Evolutionary conservation across 1,140 invertebrate species (phyloP).

Genomic region (Muscidifurax raptorellus): DNA sequence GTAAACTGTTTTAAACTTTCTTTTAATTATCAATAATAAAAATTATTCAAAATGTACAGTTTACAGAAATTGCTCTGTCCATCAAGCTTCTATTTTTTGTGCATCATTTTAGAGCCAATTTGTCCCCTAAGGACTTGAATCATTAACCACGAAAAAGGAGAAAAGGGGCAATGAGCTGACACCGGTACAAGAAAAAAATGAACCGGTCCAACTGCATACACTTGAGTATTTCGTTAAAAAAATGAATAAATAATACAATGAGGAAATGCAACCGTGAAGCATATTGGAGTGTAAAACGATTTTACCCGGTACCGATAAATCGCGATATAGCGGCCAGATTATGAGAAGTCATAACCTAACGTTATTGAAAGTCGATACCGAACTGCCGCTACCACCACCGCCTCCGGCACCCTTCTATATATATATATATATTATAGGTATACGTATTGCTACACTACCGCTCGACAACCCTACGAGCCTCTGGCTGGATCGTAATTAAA

Average conservation of each 20-base stretch:
- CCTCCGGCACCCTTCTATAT: background rate
- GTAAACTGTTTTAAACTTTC: no score
- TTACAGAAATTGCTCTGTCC: no score
- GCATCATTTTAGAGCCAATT: no score
- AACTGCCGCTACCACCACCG: background rate
- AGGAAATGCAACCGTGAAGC: background rate
- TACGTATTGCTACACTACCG: background rate
- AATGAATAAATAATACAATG: conserved; percentile 13
- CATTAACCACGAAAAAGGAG: no score
- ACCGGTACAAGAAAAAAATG: background rate
- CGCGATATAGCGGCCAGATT: conserved; percentile 22
- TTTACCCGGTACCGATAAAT: conserved; percentile 26
- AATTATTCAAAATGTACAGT: background rate
- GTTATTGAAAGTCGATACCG: conserved; percentile 43
- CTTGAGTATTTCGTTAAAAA: conserved; percentile 14
- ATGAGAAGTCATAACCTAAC: conserved; percentile 43
- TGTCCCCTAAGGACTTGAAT: no score
- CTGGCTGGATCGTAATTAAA: conserved; percentile 24
- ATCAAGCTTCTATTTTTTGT: no score
- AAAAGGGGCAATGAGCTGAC: background rate
- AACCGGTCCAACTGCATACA: background rate
- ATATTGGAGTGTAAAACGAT: conserved; percentile 36
- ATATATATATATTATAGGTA: no score
- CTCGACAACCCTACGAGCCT: background rate
- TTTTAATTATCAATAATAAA: background rate